Evolutionary conservation across 2,113 vertebrate species (phyloP), one percentile per base, ranked within the genome.

Genomic region (Prolemur simus): DNA sequence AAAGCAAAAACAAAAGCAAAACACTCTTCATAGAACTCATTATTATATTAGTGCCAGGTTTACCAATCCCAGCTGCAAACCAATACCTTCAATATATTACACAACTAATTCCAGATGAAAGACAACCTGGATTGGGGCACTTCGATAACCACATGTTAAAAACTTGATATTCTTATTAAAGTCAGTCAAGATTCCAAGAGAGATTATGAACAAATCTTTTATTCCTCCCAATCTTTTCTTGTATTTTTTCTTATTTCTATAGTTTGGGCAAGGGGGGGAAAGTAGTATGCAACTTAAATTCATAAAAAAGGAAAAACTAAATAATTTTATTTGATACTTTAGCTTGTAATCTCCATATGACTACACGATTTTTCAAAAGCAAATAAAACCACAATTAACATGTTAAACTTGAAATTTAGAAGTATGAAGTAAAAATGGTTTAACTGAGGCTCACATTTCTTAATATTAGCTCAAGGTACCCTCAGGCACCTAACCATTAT

Each of bases 391-490:
- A 37, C 54, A 92, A 54, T 45, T 68, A 90, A 85, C 37, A 85
- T 18, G 63, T 39, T 47, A 91, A 84, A 83, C 37, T 82, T 76
- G 49, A 97, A 97, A 97, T 91, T 95, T 78, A 86, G 71, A 98
- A 98, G 2, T 9, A 80, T 96, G 66, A 96, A 74, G 63, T 86
- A 98, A 96, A 98, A 98, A 96, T 92, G 80, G 97, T 96, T 96
- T 91, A 93, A 98, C 81, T 90, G 93, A 85, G 71, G 89, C 78
- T 97, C 76, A 83, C 69, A 63, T 60, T 98, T 98, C 96, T 96
- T 98, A 96, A 98, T 1, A 86, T 64, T 87, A 96, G 89, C 54
- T 93, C 95, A 97, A 64, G n/a, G 49, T 76, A 92, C 76, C 95
- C 97, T 93, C 97, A 97, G 60, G 66, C 66, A 92, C 80, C 92